These are phyloP conservation scores for Caenorhabditis sp. DNA, from an alignment of 2,888 invertebrate genomes.

Conservation along the genomic window DNA sequence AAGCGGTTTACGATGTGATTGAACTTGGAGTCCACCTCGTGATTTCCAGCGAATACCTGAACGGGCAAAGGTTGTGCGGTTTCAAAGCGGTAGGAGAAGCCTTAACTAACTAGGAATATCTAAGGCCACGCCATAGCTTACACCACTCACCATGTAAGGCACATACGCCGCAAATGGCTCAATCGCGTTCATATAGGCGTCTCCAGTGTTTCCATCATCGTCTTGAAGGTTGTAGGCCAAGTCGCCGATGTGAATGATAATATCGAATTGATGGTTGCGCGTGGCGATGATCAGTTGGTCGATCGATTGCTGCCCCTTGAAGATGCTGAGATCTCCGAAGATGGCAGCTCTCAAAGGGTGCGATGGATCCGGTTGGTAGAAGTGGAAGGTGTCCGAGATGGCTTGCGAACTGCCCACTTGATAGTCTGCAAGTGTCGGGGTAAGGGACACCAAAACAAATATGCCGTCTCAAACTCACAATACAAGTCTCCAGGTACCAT, in stretches of 20 bases:
- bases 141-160: slow-evolving; percentile 87
- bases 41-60: slow-evolving; percentile 84
- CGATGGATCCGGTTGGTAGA: slow-evolving; percentile 63
- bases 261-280: slow-evolving; percentile 82
- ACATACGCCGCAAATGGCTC: slow-evolving; percentile 80
- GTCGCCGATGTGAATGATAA: slow-evolving; percentile 84
- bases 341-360: slow-evolving; percentile 83
- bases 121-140: no score
- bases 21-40: slow-evolving; percentile 86
- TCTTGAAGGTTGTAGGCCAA: slow-evolving; percentile 93
- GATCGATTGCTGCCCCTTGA: slow-evolving; percentile 88
- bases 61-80: neutral
- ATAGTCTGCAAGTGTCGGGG: slow-evolving; percentile 68
- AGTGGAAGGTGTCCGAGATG: slow-evolving; percentile 66
- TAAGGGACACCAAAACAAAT: neutral
- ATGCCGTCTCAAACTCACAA: slow-evolving; percentile 37
- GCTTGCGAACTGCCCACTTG: slow-evolving; percentile 68
- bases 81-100: neutral
- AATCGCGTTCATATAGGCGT: slow-evolving; percentile 59
- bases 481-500: slow-evolving; percentile 49
- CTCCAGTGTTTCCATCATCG: slow-evolving; percentile 85
- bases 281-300: slow-evolving; percentile 89
- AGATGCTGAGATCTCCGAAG: slow-evolving; percentile 94
- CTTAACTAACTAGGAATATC: no score
- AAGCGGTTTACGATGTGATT: slow-evolving; percentile 93